Evolutionary conservation across 2,888 invertebrate species (phyloP).

Genomic region (Asteroscopus sphinx): DNA sequence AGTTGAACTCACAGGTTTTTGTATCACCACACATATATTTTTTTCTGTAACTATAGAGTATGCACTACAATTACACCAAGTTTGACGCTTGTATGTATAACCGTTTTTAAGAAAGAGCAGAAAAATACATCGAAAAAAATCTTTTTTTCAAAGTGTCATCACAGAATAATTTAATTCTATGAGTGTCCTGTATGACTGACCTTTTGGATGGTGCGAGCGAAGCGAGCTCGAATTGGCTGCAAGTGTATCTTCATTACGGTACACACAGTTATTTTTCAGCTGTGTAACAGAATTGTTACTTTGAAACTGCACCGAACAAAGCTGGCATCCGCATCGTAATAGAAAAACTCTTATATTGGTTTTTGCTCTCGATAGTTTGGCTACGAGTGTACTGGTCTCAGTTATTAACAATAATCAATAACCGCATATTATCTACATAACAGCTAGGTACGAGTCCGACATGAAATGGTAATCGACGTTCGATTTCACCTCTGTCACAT

Average conservation of each 20-base stretch:
- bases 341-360: conserved; percentile 19
- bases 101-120: no score
- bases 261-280: conserved; percentile 21
- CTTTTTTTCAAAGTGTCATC: no score
- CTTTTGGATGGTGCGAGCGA: no score
- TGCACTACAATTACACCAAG: no score
- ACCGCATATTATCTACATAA: conserved; percentile 57
- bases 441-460: conserved; percentile 38
- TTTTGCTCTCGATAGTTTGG: conserved; percentile 21
- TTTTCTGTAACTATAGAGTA: no score
- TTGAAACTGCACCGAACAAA: conserved; percentile 20
- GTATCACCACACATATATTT: no score
- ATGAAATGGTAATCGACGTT: conserved; percentile 69
- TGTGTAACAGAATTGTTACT: conserved; percentile 18
- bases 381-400: conserved; percentile 42
- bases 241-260: conserved; percentile 16
- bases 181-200: no score
- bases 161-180: no score
- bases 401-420: conserved; percentile 62
- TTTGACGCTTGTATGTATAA: no score
- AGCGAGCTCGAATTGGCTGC: no score
- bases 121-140: no score
- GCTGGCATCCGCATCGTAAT: conserved; percentile 7
- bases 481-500: conserved; percentile 72
- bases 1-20: no score